Base-by-base conservation (phyloP, 2,797 vertebrate genomes). In the Lerista edwardsae region DNA sequence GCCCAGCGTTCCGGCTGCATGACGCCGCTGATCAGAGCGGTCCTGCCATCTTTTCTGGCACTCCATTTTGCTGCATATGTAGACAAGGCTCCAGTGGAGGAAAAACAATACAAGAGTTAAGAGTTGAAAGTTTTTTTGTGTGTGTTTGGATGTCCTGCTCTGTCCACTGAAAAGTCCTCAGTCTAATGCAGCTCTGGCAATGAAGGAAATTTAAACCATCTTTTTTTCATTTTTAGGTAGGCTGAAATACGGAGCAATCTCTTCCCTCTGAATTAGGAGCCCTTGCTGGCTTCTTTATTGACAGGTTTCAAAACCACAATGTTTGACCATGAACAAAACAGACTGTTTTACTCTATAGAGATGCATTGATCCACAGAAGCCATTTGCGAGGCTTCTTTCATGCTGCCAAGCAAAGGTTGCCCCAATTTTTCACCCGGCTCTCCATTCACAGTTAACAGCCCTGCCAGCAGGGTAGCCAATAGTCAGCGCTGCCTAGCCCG, bases 401-500 rank as follows among this genome's bases (percentile, higher is more conserved):
- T 80, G 80, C 86, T 84, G 87, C 90, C 85, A 94, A 86, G 75
- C 90, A 92, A 89, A 14, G 2, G 4, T 0, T 82, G 92, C 83
- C 90, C 62, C 65, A 77, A 89, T 94, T 93, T 86, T 88, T 89
- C 77, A 88, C 12, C 31, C 82, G 80, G 10, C 59, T 51, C 76
- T 90, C 39, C 79, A 77, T 91, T 91, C 78, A 9, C n/a, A 62
- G 55, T 67, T 75, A 90, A 31, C 91, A 86, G 51, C 89, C 85
- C 77, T 84, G 83, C 85, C 86, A 87, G 86, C 89, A 91, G 85
- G 78, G 89, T 91, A 90, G 88, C 86, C 90, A 90, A 77, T 94
- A 91, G 91, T 84, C 83, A 68, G 86, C 88, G 6, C 85, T 87
- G 4, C 71, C 67, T 82, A 80, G 62, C 86, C 90, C 5, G 44